Base-by-base conservation (phyloP, 2,797 vertebrate genomes). In the Pteronotus mesoamericanus region DNA sequence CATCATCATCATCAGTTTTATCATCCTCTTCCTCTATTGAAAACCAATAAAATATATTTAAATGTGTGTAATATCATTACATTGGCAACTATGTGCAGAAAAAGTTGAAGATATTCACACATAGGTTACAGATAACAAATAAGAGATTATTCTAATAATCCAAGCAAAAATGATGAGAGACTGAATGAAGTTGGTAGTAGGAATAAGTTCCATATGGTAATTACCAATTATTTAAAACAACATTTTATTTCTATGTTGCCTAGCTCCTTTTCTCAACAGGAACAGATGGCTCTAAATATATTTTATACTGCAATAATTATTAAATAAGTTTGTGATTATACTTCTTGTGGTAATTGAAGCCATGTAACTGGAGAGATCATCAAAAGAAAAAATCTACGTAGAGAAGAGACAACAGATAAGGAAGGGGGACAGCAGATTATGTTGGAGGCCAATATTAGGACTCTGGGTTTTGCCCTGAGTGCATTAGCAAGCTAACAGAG, bases 201-300 rank as follows among this genome's bases (percentile, higher is more conserved):
- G 39, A 96, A 64, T 89, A 74, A 61, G 24, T 90, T 22, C 34
- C 66, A 64, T 78, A 42, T 77, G 68, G 48, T 71, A 89, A 93
- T 94, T 93, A 94, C 75, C 14, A 51, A 86, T 93, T 61, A 86
- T 90, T 93, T 92, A 85, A 92, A 88, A 94, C 44, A 34, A 90
- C 34, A n/a, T 71, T 93, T 88, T 46, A 74, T 64, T 88, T 92
- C 66, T 94, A 64, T 88, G 66, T 85, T 94, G 48, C 66, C 39
- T 94, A 61, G 53, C 9, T 95, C 34, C 32, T 91, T 87, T 69
- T 66, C 80, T 92, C 55, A 94, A 79, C 66, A 90, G 34, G 21
- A 93, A 80, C 84, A 97, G 59, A 90, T 88, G 86, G 51, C n/a
- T 79, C 72, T 89, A 94, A 88, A 61, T 94, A 85, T 83, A 96